Base-by-base conservation (phyloP, 2,888 invertebrate species). In the Gryllus longicercus region DNA sequence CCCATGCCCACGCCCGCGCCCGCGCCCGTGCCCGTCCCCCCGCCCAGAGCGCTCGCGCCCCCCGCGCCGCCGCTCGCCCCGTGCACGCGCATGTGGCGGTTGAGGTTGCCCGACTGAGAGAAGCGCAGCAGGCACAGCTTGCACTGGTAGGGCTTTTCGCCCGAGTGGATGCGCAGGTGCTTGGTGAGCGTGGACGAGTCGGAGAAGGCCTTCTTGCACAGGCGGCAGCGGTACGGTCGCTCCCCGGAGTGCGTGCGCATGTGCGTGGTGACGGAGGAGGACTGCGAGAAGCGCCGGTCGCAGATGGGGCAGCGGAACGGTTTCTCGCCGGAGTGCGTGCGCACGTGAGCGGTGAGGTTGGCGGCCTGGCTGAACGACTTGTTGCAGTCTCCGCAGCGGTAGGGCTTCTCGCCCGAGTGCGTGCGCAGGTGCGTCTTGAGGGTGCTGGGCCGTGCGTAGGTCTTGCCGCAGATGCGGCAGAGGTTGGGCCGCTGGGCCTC, bases 181-280 rank as follows among this genome's bases (percentile, higher is more conserved):
- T 99, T 99, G 79, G 99, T 99, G 80, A 99, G 89, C 2, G 99
- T 99, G 74, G 98, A 98, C 85, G 98, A 98, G 88, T 99, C 99
- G 8, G 98, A 98, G 88, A 99, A 99, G 4, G 98, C 97, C 87
- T 99, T 99, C 86, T 97, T 97, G 89, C 99, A 99, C 85, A 97
- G 93, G 83, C 96, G 91, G 88, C 99, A 99, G 83, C 89, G 85
- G 87, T 99, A 98, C 0, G 99, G 99, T 81, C 98, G 91, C 87
- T 99, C 98, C n/a, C 98, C 99, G n/a, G 97, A 97, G 88, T 99
- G 99, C n/a, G 99, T 99, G 86, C 99, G 91, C 97, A 98, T 98
- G 90, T 99, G 99, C 83, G 99, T 99, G 80, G 99, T 99, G 79
- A 99, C 97, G 2, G 90, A 90, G 82, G 93, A 93, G 79, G 94